Conservation (phyloP, 2,113 vertebrate species). For the Progne subis region DNA sequence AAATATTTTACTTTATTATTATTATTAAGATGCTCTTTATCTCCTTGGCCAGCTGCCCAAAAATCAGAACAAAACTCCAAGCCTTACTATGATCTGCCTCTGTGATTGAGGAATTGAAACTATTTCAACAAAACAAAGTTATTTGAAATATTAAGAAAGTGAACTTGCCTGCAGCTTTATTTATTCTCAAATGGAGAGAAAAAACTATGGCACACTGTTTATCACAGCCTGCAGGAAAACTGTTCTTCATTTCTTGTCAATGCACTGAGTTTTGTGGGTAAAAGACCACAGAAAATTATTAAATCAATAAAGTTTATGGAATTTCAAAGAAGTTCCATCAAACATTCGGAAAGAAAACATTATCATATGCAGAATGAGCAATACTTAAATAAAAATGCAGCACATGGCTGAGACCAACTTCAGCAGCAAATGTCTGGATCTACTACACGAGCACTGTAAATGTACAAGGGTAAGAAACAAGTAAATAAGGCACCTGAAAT, state of each 20-base stretch:
- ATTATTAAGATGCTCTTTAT: background rate
- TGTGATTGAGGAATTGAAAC: background rate
- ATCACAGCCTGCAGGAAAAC: background rate
- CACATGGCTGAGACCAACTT: background rate
- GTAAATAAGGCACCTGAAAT: background rate
- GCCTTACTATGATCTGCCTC: background rate
- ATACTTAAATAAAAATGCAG: background rate
- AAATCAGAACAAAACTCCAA: background rate
- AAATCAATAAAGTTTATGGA: background rate
- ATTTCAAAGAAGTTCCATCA: background rate
- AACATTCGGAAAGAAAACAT: background rate
- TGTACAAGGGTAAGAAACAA: background rate
- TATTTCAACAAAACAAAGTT: background rate
- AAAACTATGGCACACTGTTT: background rate
- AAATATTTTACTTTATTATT: background rate
- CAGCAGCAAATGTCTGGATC: background rate
- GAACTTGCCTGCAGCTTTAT: background rate
- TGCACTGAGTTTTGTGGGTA: background rate
- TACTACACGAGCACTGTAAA: fast-evolving
- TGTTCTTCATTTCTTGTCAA: background rate
- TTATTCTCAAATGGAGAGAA: background rate
- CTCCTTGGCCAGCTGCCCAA: background rate
- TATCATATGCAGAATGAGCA: background rate
- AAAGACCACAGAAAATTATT: background rate
- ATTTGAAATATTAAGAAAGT: background rate